Conservation (phyloP, 2,888 invertebrate species). For the Cantharis rustica region DNA sequence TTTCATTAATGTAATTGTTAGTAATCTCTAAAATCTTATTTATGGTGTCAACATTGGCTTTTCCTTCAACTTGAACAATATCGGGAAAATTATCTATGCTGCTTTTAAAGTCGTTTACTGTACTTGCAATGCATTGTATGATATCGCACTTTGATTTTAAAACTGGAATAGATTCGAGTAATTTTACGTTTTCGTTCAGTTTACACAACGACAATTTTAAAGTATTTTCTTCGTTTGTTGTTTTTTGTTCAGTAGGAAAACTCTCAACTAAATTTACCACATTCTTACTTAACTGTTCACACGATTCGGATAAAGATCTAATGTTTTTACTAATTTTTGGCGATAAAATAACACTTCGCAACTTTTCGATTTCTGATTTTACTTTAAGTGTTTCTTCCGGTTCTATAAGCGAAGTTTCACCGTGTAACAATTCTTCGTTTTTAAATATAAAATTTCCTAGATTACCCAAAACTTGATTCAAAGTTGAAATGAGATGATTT, state of each 20-base stretch:
- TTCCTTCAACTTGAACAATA: neutral
- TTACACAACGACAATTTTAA: neutral
- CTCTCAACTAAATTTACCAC: conserved; percentile 52
- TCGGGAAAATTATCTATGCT: neutral
- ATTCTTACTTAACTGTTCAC: conserved; percentile 53
- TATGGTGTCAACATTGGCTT: neutral
- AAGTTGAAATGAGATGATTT: conserved; percentile 42
- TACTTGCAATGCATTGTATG: neutral
- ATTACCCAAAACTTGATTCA: conserved; percentile 41
- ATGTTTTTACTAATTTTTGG: conserved; percentile 30
- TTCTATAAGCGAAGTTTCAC: neutral
- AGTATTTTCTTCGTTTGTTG: neutral
- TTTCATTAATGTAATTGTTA: neutral
- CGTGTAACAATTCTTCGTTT: conserved; percentile 42
- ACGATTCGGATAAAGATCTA: conserved; percentile 47
- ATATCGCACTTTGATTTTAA: neutral
- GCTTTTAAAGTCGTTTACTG: neutral
- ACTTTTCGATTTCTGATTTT: conserved; percentile 48
- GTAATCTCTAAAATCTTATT: neutral
- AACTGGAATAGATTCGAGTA: neutral
- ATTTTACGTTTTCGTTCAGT: neutral
- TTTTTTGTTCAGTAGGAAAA: conserved; percentile 35
- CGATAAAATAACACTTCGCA: conserved; percentile 42
- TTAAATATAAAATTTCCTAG: conserved; percentile 4
- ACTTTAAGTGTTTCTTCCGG: conserved; percentile 37